Evolutionary conservation across 1,140 invertebrate genomes (phyloP).

Genomic region (Heliconius eleuchia): DNA sequence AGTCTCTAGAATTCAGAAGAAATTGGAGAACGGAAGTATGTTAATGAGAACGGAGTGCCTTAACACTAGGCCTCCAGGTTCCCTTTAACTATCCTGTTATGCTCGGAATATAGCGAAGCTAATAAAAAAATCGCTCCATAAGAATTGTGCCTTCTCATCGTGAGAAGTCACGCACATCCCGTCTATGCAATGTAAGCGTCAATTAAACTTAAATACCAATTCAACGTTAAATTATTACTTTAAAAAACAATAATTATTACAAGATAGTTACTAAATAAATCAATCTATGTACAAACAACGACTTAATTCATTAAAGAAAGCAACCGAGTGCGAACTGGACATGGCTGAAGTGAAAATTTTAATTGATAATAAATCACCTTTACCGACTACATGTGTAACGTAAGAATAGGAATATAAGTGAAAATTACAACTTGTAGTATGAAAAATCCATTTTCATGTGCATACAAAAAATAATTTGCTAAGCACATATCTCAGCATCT

Average conservation of each 20-base stretch:
- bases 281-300: background rate
- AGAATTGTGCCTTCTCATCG: background rate
- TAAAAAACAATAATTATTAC: background rate
- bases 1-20: too few species aligned
- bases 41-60: too few species aligned
- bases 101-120: too few species aligned
- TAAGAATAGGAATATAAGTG: background rate
- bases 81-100: too few species aligned
- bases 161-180: background rate
- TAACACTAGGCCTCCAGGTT: too few species aligned
- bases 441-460: too few species aligned
- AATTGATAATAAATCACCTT: background rate
- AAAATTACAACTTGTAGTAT: background rate
- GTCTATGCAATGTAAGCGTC: background rate
- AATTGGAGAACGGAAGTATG: too few species aligned
- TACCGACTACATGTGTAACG: background rate
- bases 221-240: background rate
- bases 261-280: background rate
- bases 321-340: constrained; percentile 18
- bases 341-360: constrained; percentile 4
- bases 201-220: background rate
- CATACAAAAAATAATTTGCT: too few species aligned
- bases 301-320: constrained; percentile 15
- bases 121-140: background rate
- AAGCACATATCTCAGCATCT: too few species aligned